These are phyloP conservation scores for Apotomis betuletana DNA, from an alignment of 2,888 invertebrate genomes.

Conservation along the genomic window DNA sequence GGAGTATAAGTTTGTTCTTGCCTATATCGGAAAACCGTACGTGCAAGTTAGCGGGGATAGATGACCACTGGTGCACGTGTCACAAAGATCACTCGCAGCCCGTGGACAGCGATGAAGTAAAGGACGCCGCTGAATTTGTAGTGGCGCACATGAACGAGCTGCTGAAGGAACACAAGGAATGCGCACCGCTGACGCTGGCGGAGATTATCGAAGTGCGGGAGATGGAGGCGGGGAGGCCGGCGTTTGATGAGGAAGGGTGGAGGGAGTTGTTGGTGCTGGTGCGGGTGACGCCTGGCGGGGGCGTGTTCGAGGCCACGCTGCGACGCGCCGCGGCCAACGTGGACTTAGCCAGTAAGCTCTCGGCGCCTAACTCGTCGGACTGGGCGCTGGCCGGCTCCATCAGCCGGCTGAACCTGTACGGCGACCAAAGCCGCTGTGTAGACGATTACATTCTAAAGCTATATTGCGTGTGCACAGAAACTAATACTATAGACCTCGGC, in stretches of 20 bases:
- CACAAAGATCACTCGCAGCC: conserved; percentile 85
- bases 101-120: conserved; percentile 79
- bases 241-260: conserved; percentile 70
- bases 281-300: conserved; percentile 86
- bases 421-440: conserved; percentile 91
- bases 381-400: conserved; percentile 87
- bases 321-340: conserved; percentile 49
- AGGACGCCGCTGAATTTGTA: conserved; percentile 84
- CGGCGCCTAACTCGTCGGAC: conserved; percentile 39
- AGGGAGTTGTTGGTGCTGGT: conserved; percentile 86
- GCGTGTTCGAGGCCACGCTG: conserved; percentile 91
- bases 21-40: conserved; percentile 88
- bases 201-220: conserved; percentile 87
- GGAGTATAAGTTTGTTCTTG: conserved; percentile 90
- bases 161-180: conserved; percentile 84
- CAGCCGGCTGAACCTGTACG: conserved; percentile 91
- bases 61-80: conserved; percentile 95
- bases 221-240: conserved; percentile 74
- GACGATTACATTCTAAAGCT: conserved; percentile 89
- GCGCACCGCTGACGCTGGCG: conserved; percentile 85
- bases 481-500: conserved; percentile 21
- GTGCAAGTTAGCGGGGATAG: conserved; percentile 90
- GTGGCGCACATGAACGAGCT: conserved; percentile 86
- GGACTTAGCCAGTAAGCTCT: conserved; percentile 39
- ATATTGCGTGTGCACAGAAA: conserved; percentile 87